Evolutionary conservation across 2,888 invertebrate species (phyloP).

Genomic region (Thymelicus acteon): DNA sequence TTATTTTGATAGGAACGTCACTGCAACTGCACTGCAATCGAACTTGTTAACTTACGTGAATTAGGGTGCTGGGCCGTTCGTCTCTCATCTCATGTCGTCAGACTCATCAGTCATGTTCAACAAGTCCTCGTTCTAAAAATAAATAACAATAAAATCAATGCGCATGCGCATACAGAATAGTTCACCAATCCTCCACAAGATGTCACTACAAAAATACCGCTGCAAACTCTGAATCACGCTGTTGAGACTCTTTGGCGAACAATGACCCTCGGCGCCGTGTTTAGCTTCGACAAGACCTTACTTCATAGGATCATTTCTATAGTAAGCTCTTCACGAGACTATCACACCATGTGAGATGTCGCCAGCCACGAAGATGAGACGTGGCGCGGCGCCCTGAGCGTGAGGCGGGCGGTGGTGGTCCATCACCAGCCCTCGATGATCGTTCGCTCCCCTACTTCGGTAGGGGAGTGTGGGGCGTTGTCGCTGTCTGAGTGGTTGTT

Average conservation of each 20-base stretch:
- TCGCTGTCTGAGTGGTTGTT: too few relatives aligned
- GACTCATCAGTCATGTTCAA: too few relatives aligned
- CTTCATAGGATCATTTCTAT: constrained; percentile 19
- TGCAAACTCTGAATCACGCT: background rate
- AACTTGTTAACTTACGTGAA: too few relatives aligned
- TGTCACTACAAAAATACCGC: background rate
- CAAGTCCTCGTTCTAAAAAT: too few relatives aligned
- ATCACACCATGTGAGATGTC: background rate
- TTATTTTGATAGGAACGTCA: too few relatives aligned
- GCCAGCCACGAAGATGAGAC: constrained; percentile 44
- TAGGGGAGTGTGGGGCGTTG: too few relatives aligned
- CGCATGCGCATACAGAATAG: background rate
- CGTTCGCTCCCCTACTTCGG: too few relatives aligned
- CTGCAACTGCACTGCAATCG: too few relatives aligned
- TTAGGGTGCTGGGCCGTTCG: too few relatives aligned
- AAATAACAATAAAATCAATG: too few relatives aligned
- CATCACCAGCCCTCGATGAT: too few relatives aligned
- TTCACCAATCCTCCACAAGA: background rate
- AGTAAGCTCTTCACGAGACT: constrained; percentile 10
- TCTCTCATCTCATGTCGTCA: too few relatives aligned
- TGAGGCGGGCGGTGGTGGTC: constrained; percentile 42
- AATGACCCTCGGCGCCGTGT: background rate
- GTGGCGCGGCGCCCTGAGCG: constrained; percentile 49
- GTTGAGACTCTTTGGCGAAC: background rate
- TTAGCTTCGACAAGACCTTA: background rate